Base-by-base conservation (phyloP, 2,797 vertebrate genomes). In the Spondyliosoma cantharus region DNA sequence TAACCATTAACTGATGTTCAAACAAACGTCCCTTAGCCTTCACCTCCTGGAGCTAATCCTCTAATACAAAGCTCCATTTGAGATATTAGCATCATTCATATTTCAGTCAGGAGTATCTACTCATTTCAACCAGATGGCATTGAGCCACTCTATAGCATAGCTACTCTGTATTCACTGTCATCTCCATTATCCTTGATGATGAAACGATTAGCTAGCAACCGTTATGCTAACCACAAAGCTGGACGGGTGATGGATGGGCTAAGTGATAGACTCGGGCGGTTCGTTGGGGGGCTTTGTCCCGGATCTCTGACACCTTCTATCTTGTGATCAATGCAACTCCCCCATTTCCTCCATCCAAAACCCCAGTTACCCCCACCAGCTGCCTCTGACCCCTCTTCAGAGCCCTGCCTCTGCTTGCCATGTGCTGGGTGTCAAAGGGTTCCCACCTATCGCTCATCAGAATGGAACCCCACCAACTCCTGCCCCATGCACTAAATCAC, bases 191-290 rank as follows among this genome's bases (percentile, higher is more conserved):
- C 89, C 87, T 92, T 93, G 93, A 95, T 96, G 95, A 97, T 96
- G 94, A 96, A 96, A 96, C 93, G 93, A 96, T 95, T 96, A 96
- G 94, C 90, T 94, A 91, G 92, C 90, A 90, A 94, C 94, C 92
- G 93, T 93, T 95, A 92, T 45, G 90, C 92, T 94, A 93, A 93
- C 94, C 93, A 95, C 94, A 94, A 94, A 92, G 93, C 89, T 84
- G 86, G 78, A 82, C 24, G 50, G 24, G 83, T 94, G 91, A 91
- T 94, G 94, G 96, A 95, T 95, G 95, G 91, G 80, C 64, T 87
- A 63, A 78, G 76, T 86, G 92, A 95, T 93, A 91, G 90, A 94
- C 90, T 93, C 81, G 22, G 89, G 84, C 67, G 37, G 82, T 87
- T 70, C 81, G 83, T 93, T 92, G 74, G 88, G 67, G 90, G 82